A percentile compares a stretch with the other conserved stretches of the same genome.
Conservation (phyloP, 2,113 vertebrate species). For the Dicerorhinus sumatrensis region DNA sequence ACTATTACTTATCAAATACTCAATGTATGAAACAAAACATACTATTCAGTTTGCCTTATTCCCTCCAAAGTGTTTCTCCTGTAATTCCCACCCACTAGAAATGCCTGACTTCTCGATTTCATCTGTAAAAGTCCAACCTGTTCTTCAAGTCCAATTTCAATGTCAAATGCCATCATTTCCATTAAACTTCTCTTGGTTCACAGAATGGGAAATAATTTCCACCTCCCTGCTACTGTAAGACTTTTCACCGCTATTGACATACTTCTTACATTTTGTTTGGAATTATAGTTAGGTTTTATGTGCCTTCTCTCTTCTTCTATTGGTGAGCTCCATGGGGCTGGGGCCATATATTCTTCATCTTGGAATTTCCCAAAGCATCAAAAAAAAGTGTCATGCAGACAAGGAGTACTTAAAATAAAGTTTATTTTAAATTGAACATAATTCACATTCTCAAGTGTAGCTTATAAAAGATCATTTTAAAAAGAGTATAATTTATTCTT, state of each 20-base stretch:
- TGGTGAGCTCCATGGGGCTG: background rate
- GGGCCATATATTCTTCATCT: background rate
- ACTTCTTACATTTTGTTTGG: background rate
- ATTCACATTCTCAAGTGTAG: background rate
- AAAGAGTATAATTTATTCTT: background rate
- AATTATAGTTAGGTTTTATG: background rate
- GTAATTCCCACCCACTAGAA: background rate
- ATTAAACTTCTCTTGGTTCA: background rate
- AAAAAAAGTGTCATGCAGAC: background rate
- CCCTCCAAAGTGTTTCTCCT: background rate
- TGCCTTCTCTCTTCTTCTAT: background rate
- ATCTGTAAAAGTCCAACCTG: background rate
- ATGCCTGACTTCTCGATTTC: background rate
- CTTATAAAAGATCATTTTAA: constrained; percentile 15
- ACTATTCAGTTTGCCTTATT: background rate
- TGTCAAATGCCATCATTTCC: background rate
- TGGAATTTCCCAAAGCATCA: background rate
- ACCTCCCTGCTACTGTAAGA: background rate
- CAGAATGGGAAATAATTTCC: background rate
- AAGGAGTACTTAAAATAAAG: background rate
- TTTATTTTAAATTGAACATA: background rate
- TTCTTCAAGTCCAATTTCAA: background rate
- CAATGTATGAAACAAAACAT: background rate
- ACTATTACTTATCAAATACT: background rate
- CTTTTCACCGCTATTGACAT: background rate